phyloP scores from a whole-genome alignment of 2,888 invertebrate genomes.

The Leptura quadrifasciata region DNA sequence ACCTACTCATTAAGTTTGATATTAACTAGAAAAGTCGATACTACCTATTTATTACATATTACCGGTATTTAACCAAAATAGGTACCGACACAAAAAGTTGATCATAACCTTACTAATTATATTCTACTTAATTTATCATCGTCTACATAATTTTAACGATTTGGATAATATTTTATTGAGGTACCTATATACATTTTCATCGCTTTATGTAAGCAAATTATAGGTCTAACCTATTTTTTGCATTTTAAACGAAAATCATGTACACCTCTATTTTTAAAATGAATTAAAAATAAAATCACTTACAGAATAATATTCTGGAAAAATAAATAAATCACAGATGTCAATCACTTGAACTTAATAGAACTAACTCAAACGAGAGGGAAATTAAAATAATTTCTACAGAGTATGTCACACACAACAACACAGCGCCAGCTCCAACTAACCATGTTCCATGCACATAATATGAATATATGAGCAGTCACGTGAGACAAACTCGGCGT shows the following conservation, averaged over 20 bases:
- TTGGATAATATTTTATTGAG: no score
- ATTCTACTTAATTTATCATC: no score
- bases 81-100: no score
- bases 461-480: conserved; percentile 50
- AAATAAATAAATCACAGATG: conserved; percentile 51
- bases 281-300: conserved; percentile 13
- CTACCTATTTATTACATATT: no score
- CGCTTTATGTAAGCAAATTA: background rate
- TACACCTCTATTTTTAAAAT: background rate
- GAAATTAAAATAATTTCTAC: conserved; percentile 49
- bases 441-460: conserved; percentile 43
- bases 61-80: no score
- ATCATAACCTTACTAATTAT: no score
- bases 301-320: conserved; percentile 35
- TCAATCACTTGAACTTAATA: conserved; percentile 48
- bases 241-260: background rate
- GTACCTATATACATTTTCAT: background rate
- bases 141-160: no score
- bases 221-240: background rate
- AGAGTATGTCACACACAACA: conserved; percentile 46
- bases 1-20: background rate
- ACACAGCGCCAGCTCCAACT: conserved; percentile 48
- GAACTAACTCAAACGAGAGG: conserved; percentile 43
- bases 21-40: no score
- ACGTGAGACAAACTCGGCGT: conserved; percentile 54